These are phyloP conservation scores for Anguilla anguilla DNA, from an alignment of 2,797 vertebrate genomes.

Conservation along the genomic window DNA sequence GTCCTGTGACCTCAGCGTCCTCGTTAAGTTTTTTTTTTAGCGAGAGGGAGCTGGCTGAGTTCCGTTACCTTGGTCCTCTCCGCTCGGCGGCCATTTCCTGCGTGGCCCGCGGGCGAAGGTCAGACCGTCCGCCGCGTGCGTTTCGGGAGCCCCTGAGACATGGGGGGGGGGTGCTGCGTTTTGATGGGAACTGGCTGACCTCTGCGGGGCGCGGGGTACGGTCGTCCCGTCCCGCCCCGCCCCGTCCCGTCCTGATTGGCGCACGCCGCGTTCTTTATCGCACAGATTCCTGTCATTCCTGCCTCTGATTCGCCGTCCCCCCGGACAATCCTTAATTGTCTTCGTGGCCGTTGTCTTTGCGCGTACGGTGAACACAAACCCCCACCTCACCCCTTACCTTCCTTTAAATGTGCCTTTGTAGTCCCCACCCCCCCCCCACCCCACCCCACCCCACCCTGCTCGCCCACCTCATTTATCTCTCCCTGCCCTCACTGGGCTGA, in stretches of 20 bases:
- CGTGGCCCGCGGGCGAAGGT: not conserved
- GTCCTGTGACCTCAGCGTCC: not conserved
- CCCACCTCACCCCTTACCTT: conserved; percentile 66
- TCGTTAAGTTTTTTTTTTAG: not conserved
- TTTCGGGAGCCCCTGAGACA: conserved; percentile 17
- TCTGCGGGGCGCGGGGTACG: conserved; percentile 58
- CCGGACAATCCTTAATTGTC: conserved; percentile 74
- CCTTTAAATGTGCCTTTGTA: conserved; percentile 24
- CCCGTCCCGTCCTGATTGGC: conserved; percentile 50
- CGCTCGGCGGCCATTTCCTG: not conserved
- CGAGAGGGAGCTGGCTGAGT: not conserved
- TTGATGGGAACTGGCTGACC: conserved; percentile 66
- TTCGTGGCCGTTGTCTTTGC: conserved; percentile 55
- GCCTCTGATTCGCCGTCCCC: conserved; percentile 67
- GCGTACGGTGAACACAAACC: conserved; percentile 54
- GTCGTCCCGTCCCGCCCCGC: not conserved
- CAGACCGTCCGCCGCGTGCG: not conserved
- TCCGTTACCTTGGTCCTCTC: not conserved
- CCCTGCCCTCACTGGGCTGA: conserved; percentile 56
- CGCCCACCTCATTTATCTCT: conserved; percentile 52
- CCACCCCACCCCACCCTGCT: too few species aligned
- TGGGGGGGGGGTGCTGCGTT: not conserved
- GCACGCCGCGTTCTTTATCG: conserved; percentile 60
- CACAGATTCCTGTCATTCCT: conserved; percentile 70
- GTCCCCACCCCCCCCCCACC: conserved; percentile 39